Percentiles rank a stretch among this genome's conserved stretches.
Conservation (phyloP, 2,888 invertebrate genomes). For the Orthosia cruda region DNA sequence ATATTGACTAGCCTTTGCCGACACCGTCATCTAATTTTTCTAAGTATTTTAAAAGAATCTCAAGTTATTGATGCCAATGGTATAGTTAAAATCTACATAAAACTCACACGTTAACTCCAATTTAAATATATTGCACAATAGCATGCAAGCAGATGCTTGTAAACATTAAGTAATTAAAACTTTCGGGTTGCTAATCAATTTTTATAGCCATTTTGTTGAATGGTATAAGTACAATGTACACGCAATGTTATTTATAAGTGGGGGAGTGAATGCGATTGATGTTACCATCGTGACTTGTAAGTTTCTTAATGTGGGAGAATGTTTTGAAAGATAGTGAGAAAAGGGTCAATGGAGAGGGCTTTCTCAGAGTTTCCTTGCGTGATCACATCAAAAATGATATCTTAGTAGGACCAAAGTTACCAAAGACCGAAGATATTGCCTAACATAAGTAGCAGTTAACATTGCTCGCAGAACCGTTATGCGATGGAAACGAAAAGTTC, state of each 20-base stretch:
- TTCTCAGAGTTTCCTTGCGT: too few species aligned
- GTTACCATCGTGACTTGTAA: background rate
- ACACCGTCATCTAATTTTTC: too few species aligned
- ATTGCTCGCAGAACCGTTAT: too few species aligned
- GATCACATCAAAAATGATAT: too few species aligned
- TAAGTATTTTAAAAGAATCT: too few species aligned
- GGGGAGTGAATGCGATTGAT: background rate
- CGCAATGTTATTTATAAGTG: slow-evolving; percentile 26
- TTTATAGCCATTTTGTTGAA: slow-evolving; percentile 33
- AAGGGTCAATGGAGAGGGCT: too few species aligned
- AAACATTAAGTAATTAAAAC: slow-evolving; percentile 48
- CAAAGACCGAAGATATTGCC: too few species aligned
- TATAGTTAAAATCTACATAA: background rate
- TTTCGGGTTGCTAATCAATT: slow-evolving; percentile 40
- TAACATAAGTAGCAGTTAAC: too few species aligned
- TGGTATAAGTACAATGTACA: slow-evolving; percentile 22
- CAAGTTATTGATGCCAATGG: too few species aligned
- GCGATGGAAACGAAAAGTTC: too few species aligned
- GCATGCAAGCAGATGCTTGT: slow-evolving; percentile 42
- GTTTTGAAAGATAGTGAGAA: background rate
- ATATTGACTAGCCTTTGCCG: too few species aligned
- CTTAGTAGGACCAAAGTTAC: too few species aligned
- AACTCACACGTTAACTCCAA: background rate
- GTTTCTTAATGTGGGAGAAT: background rate
- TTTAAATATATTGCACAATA: slow-evolving; percentile 16